Conservation (phyloP, 2,113 vertebrate species). For the human (Homo sapiens) region DNA sequence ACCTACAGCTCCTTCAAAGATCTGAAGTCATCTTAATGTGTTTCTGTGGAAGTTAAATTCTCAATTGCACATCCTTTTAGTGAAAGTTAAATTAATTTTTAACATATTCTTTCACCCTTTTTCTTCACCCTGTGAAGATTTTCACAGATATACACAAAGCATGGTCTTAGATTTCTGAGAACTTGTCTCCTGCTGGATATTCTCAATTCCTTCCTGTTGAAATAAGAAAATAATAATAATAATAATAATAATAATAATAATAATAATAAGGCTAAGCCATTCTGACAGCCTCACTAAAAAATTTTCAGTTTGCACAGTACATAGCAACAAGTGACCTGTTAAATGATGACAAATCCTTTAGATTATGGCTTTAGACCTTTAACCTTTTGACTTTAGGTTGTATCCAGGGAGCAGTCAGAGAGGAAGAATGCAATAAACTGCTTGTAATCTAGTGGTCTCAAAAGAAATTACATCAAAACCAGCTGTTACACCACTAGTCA, state of each 20-base stretch:
- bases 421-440: conserved; percentile 85
- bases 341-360: conserved; percentile 86
- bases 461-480: conserved; percentile 87
- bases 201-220: background rate
- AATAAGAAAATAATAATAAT: background rate
- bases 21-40: background rate
- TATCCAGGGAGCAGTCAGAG: conserved; percentile 83
- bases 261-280: background rate
- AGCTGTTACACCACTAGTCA: conserved; percentile 80
- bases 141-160: background rate
- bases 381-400: conserved; percentile 85
- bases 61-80: background rate
- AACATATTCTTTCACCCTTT: background rate
- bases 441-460: conserved; percentile 84
- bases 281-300: conserved; percentile 36
- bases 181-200: background rate
- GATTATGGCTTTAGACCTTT: conserved; percentile 88
- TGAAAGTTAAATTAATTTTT: conserved; percentile 12
- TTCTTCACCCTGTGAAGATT: background rate
- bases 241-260: background rate
- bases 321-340: conserved; percentile 84
- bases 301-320: conserved; percentile 62
- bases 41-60: conserved; percentile 36
- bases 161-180: conserved; percentile 4
- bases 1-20: conserved; percentile 59